These are phyloP conservation scores for Aspidiotus destructor DNA, from an alignment of 2,888 invertebrate genomes.

Conservation along the genomic window DNA sequence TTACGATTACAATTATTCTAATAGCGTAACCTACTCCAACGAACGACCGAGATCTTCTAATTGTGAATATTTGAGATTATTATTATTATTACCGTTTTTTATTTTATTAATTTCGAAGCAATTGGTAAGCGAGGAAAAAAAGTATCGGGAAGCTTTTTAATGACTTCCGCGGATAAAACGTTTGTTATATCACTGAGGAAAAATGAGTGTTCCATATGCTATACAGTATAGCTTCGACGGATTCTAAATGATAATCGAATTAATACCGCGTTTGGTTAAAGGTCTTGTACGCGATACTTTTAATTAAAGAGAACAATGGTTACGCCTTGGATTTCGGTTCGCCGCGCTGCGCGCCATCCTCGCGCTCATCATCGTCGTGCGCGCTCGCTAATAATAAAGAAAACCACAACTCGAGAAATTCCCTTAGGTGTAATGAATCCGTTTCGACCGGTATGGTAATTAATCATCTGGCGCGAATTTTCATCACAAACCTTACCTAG, in stretches of 20 bases:
- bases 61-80: too few species aligned
- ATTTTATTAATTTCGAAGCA: too few species aligned
- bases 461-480: conserved; percentile 24
- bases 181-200: too few species aligned
- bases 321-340: conserved; percentile 10
- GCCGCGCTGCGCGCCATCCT: not conserved
- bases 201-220: too few species aligned
- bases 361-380: not conserved
- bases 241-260: conserved; percentile 30
- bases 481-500: not conserved
- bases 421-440: conserved; percentile 31
- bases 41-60: too few species aligned
- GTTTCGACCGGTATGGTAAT: conserved; percentile 24
- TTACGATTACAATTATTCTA: too few species aligned
- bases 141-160: too few species aligned
- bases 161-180: too few species aligned
- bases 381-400: conserved; percentile 23
- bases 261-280: conserved; percentile 13
- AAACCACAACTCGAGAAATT: conserved; percentile 20
- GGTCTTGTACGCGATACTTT: conserved; percentile 18
- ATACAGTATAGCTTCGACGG: conserved; percentile 5
- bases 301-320: conserved; percentile 30
- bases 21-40: too few species aligned
- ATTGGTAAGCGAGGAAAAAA: too few species aligned
- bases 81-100: too few species aligned